phyloP scores from a whole-genome alignment of 2,888 invertebrate species.

The Sericinus montela region DNA sequence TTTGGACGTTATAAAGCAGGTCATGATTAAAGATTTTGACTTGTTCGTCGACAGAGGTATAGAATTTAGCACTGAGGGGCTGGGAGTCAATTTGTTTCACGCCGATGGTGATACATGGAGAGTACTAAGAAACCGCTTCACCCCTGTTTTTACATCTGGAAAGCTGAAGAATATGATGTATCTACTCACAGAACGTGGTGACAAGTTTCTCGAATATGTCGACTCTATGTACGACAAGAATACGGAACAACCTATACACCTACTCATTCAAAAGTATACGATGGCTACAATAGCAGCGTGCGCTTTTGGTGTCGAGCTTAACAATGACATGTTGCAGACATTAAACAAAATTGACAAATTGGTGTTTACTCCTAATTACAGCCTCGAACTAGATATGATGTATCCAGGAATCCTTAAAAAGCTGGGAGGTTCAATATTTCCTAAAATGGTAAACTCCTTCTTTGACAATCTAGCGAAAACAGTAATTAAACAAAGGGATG shows the following conservation, averaged over 20 bases:
- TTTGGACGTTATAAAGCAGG: constrained; percentile 43
- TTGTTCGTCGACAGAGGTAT: constrained; percentile 39
- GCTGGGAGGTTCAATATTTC: constrained; percentile 24
- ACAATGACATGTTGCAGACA: neutral
- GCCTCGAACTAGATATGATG: constrained; percentile 32
- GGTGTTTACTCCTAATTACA: neutral
- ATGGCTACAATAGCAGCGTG: constrained; percentile 32
- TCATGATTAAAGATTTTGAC: constrained; percentile 42
- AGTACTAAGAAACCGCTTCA: constrained; percentile 37
- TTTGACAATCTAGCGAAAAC: no score
- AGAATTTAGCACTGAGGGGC: constrained; percentile 37
- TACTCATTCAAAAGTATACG: constrained; percentile 35
- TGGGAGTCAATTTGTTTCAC: constrained; percentile 43
- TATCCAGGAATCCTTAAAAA: constrained; percentile 40
- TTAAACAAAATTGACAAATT: neutral
- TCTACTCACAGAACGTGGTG: constrained; percentile 34
- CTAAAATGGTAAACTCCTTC: no score
- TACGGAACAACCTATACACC: constrained; percentile 31
- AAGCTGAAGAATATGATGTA: constrained; percentile 50
- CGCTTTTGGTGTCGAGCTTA: constrained; percentile 25
- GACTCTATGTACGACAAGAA: constrained; percentile 1
- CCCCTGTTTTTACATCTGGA: constrained; percentile 45
- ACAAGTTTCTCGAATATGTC: constrained; percentile 26
- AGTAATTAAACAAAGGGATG: constrained; percentile 32
- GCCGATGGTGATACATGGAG: constrained; percentile 44